Base-by-base conservation (phyloP, 2,113 vertebrate species). In the Pachyramphus minor region DNA sequence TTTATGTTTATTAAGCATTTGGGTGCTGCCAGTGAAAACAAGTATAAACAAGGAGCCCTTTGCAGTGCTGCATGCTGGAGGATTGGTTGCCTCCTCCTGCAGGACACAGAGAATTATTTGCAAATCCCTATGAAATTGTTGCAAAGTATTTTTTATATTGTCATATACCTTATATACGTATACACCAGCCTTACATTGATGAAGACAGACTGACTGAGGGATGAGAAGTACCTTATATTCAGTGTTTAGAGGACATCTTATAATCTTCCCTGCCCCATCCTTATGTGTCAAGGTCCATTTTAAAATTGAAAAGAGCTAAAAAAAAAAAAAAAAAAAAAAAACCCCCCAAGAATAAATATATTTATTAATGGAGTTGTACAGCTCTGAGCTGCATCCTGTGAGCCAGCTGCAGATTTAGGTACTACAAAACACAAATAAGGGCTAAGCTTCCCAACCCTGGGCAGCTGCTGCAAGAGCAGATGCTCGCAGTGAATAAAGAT, bases 181-280 rank as follows among this genome's bases (percentile, higher is more conserved):
- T 37, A 30, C 1, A 4, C 11, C 33, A 74, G 6, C 10, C 19
- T 69, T 24, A 22, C 0, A 0, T 14, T 23, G 9, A 8, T 1
- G 21, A 52, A 79, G 23, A 14, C 18, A 62, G 30, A 82, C 55
- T 9, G 49, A 64, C 8, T 5, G 20, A 71, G 9, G 49, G 19
- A 23, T 30, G 21, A 35, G 39, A 62, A 47, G 16, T 8, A 30
- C 11, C 47, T 22, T 35, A 5, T 8, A 23, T 19, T 35, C 21
- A 28, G 30, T 23, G 5, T 5, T 11, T 33, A 23, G 31, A 33
- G 68, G 76, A 19, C 13, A 7, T 8, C 3, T 30, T 60, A 13
- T 3, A n/a, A 28, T 41, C 5, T 74, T 14, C 18, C 12, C 9
- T 31, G 9, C 31, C 28, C 44, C 18, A 14, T 39, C 1, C 1